Conservation (phyloP, 2,888 invertebrate genomes). For the Acleris holmiana region DNA sequence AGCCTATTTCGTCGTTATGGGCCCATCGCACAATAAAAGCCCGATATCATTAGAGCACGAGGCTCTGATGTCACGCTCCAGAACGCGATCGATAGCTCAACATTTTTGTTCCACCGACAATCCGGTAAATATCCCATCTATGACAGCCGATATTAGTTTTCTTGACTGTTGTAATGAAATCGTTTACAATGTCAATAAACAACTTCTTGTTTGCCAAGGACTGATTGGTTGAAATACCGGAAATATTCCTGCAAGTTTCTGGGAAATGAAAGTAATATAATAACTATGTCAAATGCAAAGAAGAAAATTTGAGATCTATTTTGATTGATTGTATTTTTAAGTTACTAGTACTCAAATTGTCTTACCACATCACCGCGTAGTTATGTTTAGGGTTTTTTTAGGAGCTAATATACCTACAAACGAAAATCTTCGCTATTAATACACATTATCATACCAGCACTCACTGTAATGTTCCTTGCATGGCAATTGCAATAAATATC, state of each 20-base stretch:
- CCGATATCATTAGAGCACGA: constrained; percentile 50
- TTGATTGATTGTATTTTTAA: too few relatives aligned
- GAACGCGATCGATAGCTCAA: constrained; percentile 52
- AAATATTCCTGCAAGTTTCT: constrained; percentile 28
- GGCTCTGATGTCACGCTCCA: constrained; percentile 52
- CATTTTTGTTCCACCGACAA: constrained; percentile 55
- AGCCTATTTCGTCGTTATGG: constrained; percentile 9
- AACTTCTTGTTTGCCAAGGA: constrained; percentile 33
- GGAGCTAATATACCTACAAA: too few relatives aligned
- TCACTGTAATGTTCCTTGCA: too few relatives aligned
- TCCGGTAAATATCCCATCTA: constrained; percentile 40
- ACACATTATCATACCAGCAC: too few relatives aligned
- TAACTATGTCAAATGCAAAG: too few relatives aligned
- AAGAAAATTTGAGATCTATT: too few relatives aligned
- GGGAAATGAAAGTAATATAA: constrained; percentile 24
- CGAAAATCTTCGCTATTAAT: too few relatives aligned
- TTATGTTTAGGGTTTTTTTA: too few relatives aligned
- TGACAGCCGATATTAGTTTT: constrained; percentile 36
- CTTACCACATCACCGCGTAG: too few relatives aligned
- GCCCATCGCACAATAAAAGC: constrained; percentile 42
- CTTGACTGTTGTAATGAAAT: constrained; percentile 39
- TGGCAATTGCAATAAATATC: too few relatives aligned
- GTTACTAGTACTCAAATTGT: too few relatives aligned
- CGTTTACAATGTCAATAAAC: constrained; percentile 37
- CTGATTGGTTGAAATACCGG: constrained; percentile 34